These are phyloP conservation scores for Gracilinanus agilis DNA, from an alignment of 2,113 vertebrate genomes.

Conservation along the genomic window DNA sequence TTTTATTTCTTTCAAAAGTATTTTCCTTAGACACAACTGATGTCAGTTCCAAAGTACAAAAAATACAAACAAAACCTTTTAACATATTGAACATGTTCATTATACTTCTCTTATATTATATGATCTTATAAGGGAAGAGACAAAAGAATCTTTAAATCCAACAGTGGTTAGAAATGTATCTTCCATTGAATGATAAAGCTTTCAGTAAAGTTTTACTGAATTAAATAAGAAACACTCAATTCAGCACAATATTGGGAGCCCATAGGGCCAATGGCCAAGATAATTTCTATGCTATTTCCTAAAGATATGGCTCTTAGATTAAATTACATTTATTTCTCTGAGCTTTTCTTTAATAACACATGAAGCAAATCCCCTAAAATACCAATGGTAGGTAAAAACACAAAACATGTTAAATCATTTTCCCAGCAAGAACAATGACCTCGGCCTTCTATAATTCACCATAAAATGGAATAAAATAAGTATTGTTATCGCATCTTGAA, in stretches of 20 bases:
- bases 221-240: neutral
- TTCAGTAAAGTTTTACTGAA: neutral
- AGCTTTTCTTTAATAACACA: neutral
- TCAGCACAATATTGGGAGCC: constrained; percentile 29
- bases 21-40: constrained; percentile 40
- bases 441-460: constrained; percentile 57
- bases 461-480: constrained; percentile 63
- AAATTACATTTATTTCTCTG: constrained; percentile 17
- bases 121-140: neutral
- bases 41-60: constrained; percentile 32
- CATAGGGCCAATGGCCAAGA: neutral
- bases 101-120: neutral
- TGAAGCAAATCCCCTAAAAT: constrained; percentile 18
- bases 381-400: neutral
- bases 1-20: neutral
- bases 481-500: constrained; percentile 45
- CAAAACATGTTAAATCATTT: constrained; percentile 51
- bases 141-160: neutral
- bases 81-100: neutral
- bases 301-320: constrained; percentile 3
- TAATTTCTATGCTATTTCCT: constrained; percentile 6
- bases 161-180: neutral
- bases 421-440: constrained; percentile 58
- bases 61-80: neutral
- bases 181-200: neutral